These are phyloP conservation scores for Neopelma chrysocephalum DNA, from an alignment of 2,797 vertebrate species.

Conservation along the genomic window DNA sequence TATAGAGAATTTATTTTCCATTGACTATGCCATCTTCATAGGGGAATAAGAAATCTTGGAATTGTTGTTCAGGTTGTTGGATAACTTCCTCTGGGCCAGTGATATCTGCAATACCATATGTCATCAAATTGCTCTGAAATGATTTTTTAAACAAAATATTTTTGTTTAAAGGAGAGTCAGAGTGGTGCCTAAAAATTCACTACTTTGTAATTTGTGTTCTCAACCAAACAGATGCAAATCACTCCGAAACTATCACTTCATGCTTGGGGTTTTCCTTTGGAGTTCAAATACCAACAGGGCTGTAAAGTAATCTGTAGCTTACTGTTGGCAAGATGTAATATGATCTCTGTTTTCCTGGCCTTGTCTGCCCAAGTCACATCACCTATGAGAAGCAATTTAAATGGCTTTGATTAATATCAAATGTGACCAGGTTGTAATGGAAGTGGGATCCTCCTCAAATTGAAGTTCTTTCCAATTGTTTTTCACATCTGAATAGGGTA, in stretches of 20 bases:
- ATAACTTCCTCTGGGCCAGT: not conserved
- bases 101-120: not conserved
- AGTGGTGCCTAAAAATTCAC: not conserved
- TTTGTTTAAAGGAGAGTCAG: not conserved
- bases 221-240: not conserved
- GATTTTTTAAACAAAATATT: not conserved
- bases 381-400: not conserved
- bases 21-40: not conserved
- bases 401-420: not conserved
- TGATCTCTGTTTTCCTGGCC: not conserved
- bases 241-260: not conserved
- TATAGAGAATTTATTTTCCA: not conserved
- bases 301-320: not conserved
- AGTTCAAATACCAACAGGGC: not conserved
- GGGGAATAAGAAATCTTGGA: not conserved
- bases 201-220: not conserved
- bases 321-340: not conserved
- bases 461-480: not conserved
- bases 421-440: not conserved
- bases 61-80: not conserved
- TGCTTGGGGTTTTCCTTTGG: not conserved
- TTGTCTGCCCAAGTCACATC: not conserved
- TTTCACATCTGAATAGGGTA: not conserved
- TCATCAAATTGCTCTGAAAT: not conserved
- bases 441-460: not conserved